A percentile compares a stretch with the other conserved stretches of the same genome.
These are phyloP conservation scores for Drosophila novamexicana DNA, from an alignment of 1,140 invertebrate species.

Conservation along the genomic window DNA sequence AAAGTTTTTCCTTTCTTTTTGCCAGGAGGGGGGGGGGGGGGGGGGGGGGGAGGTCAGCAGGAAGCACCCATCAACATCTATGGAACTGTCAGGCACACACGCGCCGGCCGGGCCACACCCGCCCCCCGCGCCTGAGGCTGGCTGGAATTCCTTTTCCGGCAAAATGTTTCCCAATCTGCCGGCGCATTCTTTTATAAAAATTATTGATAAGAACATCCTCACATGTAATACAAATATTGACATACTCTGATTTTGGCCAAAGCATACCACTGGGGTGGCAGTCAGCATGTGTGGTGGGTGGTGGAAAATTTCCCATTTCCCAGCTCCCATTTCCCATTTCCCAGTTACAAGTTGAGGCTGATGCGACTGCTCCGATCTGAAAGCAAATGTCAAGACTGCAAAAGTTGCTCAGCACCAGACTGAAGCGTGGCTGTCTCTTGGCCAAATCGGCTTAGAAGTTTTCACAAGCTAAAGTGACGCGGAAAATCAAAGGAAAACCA, in stretches of 20 bases:
- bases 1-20: slow-evolving; percentile 24
- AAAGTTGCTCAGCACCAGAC: slow-evolving; percentile 25
- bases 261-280: not conserved
- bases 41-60: slow-evolving; percentile 16
- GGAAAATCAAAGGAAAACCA: slow-evolving; percentile 27
- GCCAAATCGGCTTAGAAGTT: slow-evolving; percentile 68
- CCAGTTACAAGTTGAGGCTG: slow-evolving; percentile 1
- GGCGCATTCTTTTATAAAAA: slow-evolving; percentile 73
- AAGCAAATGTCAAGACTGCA: slow-evolving; percentile 72
- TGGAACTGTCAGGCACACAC: slow-evolving; percentile 73
- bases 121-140: not conserved
- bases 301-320: slow-evolving; percentile 13
- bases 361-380: slow-evolving; percentile 33
- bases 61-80: slow-evolving; percentile 38
- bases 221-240: slow-evolving; percentile 79
- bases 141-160: slow-evolving; percentile 16
- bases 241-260: slow-evolving; percentile 73
- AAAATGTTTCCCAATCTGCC: slow-evolving; percentile 12
- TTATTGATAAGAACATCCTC: slow-evolving; percentile 75
- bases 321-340: not conserved
- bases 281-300: slow-evolving; percentile 16
- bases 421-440: slow-evolving; percentile 35
- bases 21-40: not conserved
- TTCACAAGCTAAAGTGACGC: slow-evolving; percentile 2
- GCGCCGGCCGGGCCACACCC: slow-evolving; percentile 58